Percentiles rank a stretch among this genome's conserved stretches.
Conservation (phyloP, 2,113 vertebrate genomes). For the Phoxinus phoxinus region DNA sequence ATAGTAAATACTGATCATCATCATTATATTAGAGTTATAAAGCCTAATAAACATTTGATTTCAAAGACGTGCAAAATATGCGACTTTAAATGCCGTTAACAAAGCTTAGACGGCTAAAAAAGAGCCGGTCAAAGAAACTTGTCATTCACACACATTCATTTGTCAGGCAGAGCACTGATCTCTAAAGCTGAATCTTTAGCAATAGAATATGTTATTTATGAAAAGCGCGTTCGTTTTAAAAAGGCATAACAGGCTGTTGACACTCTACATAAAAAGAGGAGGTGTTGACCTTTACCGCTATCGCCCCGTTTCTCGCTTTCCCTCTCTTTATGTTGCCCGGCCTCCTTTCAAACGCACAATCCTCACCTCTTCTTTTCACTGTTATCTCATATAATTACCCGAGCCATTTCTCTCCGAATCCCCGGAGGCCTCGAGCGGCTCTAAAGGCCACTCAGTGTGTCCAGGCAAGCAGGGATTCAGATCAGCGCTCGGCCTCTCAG, state of each 20-base stretch:
- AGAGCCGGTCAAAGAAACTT: constrained; percentile 61
- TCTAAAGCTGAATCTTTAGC: constrained; percentile 73
- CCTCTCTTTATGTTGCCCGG: constrained; percentile 47
- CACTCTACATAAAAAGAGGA: constrained; percentile 82
- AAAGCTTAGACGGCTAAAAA: not conserved
- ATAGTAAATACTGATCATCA: not conserved
- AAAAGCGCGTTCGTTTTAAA: constrained; percentile 75
- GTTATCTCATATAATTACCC: constrained; percentile 94
- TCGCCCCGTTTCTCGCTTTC: constrained; percentile 57
- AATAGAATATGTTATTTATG: constrained; percentile 80
- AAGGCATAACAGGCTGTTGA: constrained; percentile 83
- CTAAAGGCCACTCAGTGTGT: constrained; percentile 85
- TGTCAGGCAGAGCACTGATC: constrained; percentile 69
- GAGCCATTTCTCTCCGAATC: constrained; percentile 77
- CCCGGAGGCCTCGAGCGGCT: constrained; percentile 81
- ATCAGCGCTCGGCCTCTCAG: constrained; percentile 80
- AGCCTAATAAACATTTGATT: not conserved
- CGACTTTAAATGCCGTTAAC: not conserved
- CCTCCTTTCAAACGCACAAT: constrained; percentile 76
- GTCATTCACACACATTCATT: constrained; percentile 75
- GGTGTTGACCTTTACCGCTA: constrained; percentile 88
- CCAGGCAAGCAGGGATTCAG: constrained; percentile 69
- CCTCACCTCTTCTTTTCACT: constrained; percentile 77
- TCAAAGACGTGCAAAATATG: not conserved
- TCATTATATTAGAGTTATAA: not conserved